A percentile compares a stretch with the other conserved stretches of the same genome.
Evolutionary conservation across 2,888 invertebrate genomes (phyloP).

Genomic region (Marasmarcha lunaedactyla): DNA sequence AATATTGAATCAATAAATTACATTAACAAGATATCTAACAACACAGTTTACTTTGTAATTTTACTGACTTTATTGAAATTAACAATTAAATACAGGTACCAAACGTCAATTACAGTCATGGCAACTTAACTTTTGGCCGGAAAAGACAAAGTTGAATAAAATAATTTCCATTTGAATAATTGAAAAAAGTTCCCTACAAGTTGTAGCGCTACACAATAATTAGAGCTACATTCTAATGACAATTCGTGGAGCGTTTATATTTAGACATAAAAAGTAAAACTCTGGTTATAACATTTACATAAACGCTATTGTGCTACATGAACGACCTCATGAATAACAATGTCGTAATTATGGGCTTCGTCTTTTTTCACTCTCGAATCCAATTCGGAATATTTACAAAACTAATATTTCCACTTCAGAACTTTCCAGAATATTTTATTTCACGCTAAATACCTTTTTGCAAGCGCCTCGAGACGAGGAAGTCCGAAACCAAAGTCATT

Average conservation of each 20-base stretch:
- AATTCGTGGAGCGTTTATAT: background rate
- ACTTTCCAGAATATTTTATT: background rate
- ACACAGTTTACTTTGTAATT: too few relatives aligned
- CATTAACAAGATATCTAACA: too few relatives aligned
- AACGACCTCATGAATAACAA: background rate
- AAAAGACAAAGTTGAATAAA: too few relatives aligned
- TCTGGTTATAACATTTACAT: background rate
- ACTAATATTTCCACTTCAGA: background rate
- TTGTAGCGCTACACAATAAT: background rate
- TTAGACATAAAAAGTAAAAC: background rate
- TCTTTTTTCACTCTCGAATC: background rate
- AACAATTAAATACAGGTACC: too few relatives aligned
- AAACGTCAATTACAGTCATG: too few relatives aligned
- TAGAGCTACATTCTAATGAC: background rate
- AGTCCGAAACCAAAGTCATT: conserved; percentile 53
- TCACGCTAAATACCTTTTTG: conserved; percentile 14
- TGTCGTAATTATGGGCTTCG: background rate
- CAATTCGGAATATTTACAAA: background rate
- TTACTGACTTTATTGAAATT: too few relatives aligned
- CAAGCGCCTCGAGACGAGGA: conserved; percentile 23
- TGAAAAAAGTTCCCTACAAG: too few relatives aligned
- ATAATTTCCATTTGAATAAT: too few relatives aligned
- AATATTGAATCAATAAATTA: too few relatives aligned
- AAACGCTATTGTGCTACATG: background rate
- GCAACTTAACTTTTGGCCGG: too few relatives aligned